Evolutionary conservation across 2,797 vertebrate genomes (phyloP).

Genomic region (Girardinus metallicus): DNA sequence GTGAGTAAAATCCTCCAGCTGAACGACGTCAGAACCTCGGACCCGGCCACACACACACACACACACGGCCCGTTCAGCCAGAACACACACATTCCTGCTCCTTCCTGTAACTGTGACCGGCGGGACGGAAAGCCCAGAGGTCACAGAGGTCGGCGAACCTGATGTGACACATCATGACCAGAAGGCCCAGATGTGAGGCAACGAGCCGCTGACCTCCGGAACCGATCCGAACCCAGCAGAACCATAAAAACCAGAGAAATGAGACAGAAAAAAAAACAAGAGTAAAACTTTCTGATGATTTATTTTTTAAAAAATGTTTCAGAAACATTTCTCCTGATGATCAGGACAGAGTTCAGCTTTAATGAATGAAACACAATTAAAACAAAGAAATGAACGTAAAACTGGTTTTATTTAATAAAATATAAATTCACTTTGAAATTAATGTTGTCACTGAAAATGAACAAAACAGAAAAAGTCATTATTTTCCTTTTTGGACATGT

Average conservation of each 20-base stretch:
- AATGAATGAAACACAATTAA: neutral
- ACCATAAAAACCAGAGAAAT: neutral
- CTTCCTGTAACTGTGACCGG: slow-evolving; percentile 15
- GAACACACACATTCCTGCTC: neutral
- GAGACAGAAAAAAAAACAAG: neutral
- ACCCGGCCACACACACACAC: neutral
- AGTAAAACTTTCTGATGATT: neutral
- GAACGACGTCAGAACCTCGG: slow-evolving; percentile 8
- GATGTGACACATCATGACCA: neutral
- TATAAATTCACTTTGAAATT: too few relatives aligned
- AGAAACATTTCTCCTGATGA: neutral
- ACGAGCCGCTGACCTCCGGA: neutral
- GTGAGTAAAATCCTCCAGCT: slow-evolving; percentile 31
- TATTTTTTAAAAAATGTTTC: neutral
- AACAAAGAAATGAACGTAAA: neutral
- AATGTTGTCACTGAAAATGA: too few relatives aligned
- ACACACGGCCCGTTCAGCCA: too few relatives aligned
- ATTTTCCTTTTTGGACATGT: too few relatives aligned
- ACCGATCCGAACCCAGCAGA: neutral
- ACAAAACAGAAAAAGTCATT: too few relatives aligned
- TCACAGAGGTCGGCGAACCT: neutral
- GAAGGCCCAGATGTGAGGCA: neutral
- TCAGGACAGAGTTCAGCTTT: neutral
- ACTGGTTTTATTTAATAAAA: neutral
- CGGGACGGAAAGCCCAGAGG: slow-evolving; percentile 4